Evolutionary conservation across 1,140 invertebrate genomes (phyloP).

Genomic region (Tribolium madens): DNA sequence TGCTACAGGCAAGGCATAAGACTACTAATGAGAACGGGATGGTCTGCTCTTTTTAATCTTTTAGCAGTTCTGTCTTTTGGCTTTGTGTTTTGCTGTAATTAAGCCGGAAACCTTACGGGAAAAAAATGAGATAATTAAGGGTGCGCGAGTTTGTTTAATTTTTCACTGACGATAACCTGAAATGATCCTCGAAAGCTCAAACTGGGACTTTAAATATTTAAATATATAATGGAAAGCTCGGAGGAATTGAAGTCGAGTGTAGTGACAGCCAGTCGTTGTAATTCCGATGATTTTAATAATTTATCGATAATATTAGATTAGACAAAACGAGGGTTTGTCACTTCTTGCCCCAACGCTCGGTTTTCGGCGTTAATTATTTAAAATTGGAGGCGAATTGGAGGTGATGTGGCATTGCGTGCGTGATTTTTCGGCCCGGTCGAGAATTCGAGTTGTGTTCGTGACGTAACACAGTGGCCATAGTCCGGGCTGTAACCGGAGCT

Average conservation of each 20-base stretch:
- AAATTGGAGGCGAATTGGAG: not conserved
- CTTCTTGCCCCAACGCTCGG: conserved; percentile 8
- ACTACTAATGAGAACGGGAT: conserved; percentile 38
- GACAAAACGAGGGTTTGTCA: conserved; percentile 36
- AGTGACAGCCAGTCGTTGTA: conserved; percentile 18
- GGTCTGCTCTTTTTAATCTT: conserved; percentile 36
- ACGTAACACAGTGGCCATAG: conserved; percentile 20
- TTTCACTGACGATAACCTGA: conserved; percentile 34
- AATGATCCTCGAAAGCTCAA: conserved; percentile 4
- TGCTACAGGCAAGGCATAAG: conserved; percentile 39
- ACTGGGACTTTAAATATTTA: conserved; percentile 20
- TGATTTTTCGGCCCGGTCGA: not conserved
- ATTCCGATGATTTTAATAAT: conserved; percentile 32
- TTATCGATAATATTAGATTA: conserved; percentile 30
- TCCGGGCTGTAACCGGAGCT: conserved; percentile 19
- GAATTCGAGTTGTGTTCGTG: conserved; percentile 2
- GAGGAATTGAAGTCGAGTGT: conserved; percentile 24
- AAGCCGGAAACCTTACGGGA: conserved; percentile 30
- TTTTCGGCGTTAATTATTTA: conserved; percentile 12
- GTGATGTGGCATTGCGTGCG: not conserved
- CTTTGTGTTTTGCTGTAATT: conserved; percentile 34
- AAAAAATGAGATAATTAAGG: conserved; percentile 38
- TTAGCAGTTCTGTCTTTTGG: conserved; percentile 28
- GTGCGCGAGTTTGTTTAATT: conserved; percentile 26
- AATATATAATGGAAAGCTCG: conserved; percentile 16